phyloP scores from a whole-genome alignment of 2,113 vertebrate genomes.

The Noctilio leporinus region DNA sequence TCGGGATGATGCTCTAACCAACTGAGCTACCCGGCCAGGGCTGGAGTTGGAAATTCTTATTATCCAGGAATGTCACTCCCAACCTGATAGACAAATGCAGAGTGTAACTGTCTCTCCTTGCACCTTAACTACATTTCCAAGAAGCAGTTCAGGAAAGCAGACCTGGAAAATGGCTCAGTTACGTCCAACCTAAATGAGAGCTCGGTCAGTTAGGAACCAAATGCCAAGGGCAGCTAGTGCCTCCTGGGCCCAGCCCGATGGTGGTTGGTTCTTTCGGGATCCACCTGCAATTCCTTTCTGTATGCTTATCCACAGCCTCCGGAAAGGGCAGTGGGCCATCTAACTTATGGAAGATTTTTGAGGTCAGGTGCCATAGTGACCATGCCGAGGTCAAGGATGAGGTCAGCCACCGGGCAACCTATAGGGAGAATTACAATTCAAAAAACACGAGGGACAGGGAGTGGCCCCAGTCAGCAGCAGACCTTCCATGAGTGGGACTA shows the following conservation, averaged over 20 bases:
- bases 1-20: too few species aligned
- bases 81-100: neutral
- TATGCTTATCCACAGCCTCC: neutral
- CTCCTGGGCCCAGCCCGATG: neutral
- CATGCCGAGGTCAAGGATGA: neutral
- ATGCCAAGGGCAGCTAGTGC: neutral
- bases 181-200: neutral
- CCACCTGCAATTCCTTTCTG: neutral
- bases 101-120: neutral
- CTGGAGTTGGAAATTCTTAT: neutral
- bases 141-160: slow-evolving; percentile 10
- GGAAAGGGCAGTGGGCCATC: neutral
- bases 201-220: neutral
- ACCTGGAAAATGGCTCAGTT: neutral
- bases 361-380: neutral
- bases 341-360: neutral
- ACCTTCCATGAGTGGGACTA: neutral
- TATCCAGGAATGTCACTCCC: neutral
- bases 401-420: neutral
- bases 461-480: neutral
- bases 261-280: neutral
- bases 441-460: neutral
- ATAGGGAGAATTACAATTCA: neutral
- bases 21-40: too few species aligned
- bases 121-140: neutral